Conservation (phyloP, 2,113 vertebrate species). For the Picathartes gymnocephalus region DNA sequence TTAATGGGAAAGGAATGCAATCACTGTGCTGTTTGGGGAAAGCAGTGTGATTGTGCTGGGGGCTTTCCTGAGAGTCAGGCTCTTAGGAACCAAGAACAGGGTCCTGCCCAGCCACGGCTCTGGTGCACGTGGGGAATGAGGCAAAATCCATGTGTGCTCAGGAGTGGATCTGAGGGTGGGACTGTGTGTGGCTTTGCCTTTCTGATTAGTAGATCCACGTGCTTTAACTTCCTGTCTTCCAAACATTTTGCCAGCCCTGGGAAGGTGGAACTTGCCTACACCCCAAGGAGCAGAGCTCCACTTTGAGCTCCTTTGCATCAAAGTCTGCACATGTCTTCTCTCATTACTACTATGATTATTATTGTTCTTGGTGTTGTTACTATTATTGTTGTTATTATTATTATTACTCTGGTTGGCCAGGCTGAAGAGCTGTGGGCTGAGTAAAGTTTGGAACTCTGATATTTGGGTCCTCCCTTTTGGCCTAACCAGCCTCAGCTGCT, state of each 20-base stretch:
- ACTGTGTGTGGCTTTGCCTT: neutral
- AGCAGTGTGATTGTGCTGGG: neutral
- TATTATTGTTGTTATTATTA: neutral
- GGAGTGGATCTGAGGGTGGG: rapidly evolving
- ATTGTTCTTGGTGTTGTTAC: neutral
- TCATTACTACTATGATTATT: neutral
- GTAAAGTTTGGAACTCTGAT: neutral
- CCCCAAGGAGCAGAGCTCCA: neutral
- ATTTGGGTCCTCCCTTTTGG: neutral
- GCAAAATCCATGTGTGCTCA: neutral
- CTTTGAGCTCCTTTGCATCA: neutral
- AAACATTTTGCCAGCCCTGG: neutral
- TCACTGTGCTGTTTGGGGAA: neutral
- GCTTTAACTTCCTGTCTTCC: neutral
- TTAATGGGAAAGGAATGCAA: neutral
- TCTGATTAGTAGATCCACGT: neutral
- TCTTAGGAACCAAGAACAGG: neutral
- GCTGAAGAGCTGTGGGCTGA: neutral
- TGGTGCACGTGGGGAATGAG: rapidly evolving
- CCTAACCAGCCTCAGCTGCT: neutral
- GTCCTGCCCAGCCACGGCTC: neutral
- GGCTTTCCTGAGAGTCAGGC: neutral
- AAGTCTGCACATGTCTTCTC: neutral
- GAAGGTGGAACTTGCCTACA: neutral
- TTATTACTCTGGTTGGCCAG: neutral